A percentile compares a stretch with the other conserved stretches of the same genome.
phyloP scores from a whole-genome alignment of 2,888 invertebrate genomes.

The Hirtodrosophila histrioides region DNA sequence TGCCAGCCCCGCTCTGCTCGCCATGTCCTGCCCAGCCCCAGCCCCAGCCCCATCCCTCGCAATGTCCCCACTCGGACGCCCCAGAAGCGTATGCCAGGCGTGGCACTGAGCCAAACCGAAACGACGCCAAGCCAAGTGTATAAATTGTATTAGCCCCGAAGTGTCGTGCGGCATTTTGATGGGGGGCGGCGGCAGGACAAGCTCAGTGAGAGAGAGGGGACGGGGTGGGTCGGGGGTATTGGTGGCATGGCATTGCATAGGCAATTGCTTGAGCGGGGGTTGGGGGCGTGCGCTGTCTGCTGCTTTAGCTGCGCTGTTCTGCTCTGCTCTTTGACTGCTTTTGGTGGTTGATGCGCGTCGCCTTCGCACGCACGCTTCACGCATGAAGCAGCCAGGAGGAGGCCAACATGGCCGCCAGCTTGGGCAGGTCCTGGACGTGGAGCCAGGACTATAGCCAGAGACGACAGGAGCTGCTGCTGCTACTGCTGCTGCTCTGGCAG shows the following conservation, averaged over 20 bases:
- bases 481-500: neutral
- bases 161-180: constrained; percentile 68
- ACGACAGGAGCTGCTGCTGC: constrained; percentile 9
- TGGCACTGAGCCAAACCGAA: constrained; percentile 75
- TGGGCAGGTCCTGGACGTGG: constrained; percentile 13
- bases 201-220: constrained; percentile 2
- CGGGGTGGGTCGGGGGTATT: no score
- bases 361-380: constrained; percentile 55
- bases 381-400: constrained; percentile 41
- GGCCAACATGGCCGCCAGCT: constrained; percentile 68
- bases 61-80: constrained; percentile 2
- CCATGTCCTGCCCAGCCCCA: constrained; percentile 12
- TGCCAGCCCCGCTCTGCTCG: constrained; percentile 17
- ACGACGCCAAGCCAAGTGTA: constrained; percentile 78
- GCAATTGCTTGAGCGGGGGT: constrained; percentile 51
- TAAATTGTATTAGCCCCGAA: constrained; percentile 80
- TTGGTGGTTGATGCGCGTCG: constrained; percentile 71
- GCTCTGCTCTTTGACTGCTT: neutral
- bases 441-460: neutral
- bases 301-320: neutral
- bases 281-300: constrained; percentile 25
- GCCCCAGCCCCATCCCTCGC: neutral
- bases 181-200: constrained; percentile 8
- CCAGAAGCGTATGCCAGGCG: constrained; percentile 30
- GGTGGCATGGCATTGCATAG: constrained; percentile 34